These are phyloP conservation scores for Craniophora ligustri DNA, from an alignment of 2,888 invertebrate genomes.

Conservation along the genomic window DNA sequence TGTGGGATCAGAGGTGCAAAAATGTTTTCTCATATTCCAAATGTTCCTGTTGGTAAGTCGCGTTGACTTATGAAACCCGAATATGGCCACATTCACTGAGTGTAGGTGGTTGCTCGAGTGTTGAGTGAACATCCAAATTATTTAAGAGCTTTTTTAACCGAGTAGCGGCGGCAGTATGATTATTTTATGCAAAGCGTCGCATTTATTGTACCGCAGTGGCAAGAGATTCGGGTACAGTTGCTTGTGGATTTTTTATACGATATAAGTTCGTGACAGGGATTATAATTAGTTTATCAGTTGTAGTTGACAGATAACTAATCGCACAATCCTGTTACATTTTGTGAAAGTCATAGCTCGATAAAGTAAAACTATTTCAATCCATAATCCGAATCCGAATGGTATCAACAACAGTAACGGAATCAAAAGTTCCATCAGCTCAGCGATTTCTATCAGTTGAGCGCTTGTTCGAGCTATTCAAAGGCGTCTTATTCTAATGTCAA, in stretches of 20 bases:
- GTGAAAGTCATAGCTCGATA: not conserved
- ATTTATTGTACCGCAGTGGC: slow-evolving; percentile 4
- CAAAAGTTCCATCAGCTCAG: slow-evolving; percentile 61
- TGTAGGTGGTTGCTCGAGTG: slow-evolving; percentile 20
- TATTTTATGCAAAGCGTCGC: slow-evolving; percentile 18
- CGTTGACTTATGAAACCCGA: slow-evolving; percentile 28
- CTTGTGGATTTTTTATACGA: not conserved
- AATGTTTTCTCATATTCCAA: slow-evolving; percentile 56
- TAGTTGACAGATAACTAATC: not conserved
- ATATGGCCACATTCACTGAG: slow-evolving; percentile 33
- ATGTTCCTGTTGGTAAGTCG: slow-evolving; percentile 26
- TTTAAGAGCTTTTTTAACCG: slow-evolving; percentile 28
- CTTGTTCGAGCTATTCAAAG: slow-evolving; percentile 62
- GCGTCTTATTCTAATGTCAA: slow-evolving; percentile 59
- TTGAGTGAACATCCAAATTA: slow-evolving; percentile 28
- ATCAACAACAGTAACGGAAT: slow-evolving; percentile 61
- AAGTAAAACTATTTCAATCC: slow-evolving; percentile 14
- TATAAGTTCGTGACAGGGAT: not conserved
- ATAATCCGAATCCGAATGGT: slow-evolving; percentile 16
- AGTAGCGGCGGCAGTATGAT: slow-evolving; percentile 4
- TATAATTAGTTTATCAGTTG: no score
- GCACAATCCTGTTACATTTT: not conserved
- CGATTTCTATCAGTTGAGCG: slow-evolving; percentile 65
- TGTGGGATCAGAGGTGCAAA: slow-evolving; percentile 63
- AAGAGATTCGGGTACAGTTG: not conserved